Percentiles rank a stretch among this genome's conserved stretches.
Conservation (phyloP, 2,113 vertebrate genomes). For the Sterrhoptilus dennistouni region DNA sequence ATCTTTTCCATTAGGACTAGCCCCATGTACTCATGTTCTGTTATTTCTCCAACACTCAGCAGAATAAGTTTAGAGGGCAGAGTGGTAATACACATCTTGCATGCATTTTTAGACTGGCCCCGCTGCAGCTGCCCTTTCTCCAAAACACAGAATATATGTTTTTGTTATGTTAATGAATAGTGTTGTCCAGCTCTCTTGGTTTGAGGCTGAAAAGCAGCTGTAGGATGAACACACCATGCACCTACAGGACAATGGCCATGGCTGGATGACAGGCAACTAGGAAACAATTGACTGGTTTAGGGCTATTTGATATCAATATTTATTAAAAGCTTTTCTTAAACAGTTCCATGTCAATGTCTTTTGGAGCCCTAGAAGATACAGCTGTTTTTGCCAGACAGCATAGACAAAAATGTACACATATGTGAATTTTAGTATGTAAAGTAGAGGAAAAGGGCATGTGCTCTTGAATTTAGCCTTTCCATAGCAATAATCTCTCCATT, state of each 20-base stretch:
- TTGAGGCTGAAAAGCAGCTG: neutral
- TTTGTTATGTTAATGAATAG: neutral
- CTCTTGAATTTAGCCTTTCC: neutral
- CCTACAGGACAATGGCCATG: neutral
- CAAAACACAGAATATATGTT: neutral
- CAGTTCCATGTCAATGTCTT: neutral
- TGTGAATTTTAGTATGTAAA: neutral
- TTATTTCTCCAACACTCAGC: neutral
- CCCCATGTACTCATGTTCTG: neutral
- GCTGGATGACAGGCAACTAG: neutral
- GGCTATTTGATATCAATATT: neutral
- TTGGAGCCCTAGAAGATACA: neutral
- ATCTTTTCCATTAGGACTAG: neutral
- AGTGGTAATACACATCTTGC: neutral
- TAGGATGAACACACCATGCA: neutral
- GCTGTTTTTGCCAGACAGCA: neutral
- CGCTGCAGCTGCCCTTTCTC: neutral
- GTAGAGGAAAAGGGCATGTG: neutral
- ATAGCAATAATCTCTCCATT: neutral
- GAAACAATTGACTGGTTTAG: neutral
- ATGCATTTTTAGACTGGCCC: neutral
- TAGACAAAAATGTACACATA: neutral
- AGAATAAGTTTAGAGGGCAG: neutral
- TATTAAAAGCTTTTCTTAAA: neutral
- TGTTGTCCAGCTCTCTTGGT: neutral